A percentile compares a stretch with the other conserved stretches of the same genome.
phyloP scores from a whole-genome alignment of 2,113 vertebrate species.

The Oostethus manadensis region DNA sequence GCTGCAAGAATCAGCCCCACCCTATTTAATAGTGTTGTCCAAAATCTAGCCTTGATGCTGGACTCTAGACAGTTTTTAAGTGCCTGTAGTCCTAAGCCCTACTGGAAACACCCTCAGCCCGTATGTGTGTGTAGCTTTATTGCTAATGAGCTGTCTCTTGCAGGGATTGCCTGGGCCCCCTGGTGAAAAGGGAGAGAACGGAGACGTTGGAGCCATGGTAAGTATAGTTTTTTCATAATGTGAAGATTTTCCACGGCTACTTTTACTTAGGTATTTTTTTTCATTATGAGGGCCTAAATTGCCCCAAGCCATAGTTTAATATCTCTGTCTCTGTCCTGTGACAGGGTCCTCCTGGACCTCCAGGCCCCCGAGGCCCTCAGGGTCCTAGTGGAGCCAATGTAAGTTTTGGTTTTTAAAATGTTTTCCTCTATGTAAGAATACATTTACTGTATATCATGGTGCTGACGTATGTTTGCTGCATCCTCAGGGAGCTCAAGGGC shows the following conservation, averaged over 20 bases:
- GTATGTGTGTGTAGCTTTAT: too few species aligned
- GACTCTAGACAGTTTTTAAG: too few species aligned
- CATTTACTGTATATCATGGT: neutral
- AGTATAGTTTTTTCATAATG: slow-evolving; percentile 32
- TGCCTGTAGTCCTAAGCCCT: too few species aligned
- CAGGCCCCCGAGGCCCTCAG: slow-evolving; percentile 94
- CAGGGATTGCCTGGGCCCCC: slow-evolving; percentile 95
- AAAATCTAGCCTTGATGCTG: too few species aligned
- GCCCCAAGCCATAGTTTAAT: too few species aligned
- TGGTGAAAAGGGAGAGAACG: slow-evolving; percentile 97
- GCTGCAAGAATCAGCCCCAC: neutral
- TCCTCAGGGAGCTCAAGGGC: slow-evolving; percentile 88
- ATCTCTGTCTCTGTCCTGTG: neutral
- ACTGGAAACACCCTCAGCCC: too few species aligned
- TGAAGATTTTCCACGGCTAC: neutral
- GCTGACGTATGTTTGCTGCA: slow-evolving; percentile 13
- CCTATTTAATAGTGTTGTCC: too few species aligned
- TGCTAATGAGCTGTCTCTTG: slow-evolving; percentile 7
- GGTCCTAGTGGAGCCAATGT: slow-evolving; percentile 89
- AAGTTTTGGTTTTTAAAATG: slow-evolving; percentile 49
- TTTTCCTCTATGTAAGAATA: too few species aligned
- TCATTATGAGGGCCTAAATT: neutral
- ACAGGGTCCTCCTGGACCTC: slow-evolving; percentile 94
- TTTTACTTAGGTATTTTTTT: neutral
- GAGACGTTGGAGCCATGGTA: slow-evolving; percentile 95